Conservation (phyloP, 2,113 vertebrate genomes). For the Phyllostomus discolor region DNA sequence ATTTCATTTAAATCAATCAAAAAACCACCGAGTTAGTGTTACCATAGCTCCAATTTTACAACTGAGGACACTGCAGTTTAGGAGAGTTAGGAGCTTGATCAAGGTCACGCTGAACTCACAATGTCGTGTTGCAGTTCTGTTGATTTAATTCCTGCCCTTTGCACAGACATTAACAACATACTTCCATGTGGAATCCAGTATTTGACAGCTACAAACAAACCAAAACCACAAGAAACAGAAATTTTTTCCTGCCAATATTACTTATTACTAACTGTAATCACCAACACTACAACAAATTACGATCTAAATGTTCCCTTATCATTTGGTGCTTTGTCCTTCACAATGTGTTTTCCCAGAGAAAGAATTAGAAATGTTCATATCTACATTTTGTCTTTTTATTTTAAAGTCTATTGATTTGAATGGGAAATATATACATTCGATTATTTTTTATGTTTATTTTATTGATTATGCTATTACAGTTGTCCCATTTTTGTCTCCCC, state of each 20-base stretch:
- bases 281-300: neutral
- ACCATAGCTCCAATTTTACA: neutral
- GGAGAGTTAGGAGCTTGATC: neutral
- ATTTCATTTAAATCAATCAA: slow-evolving; percentile 28
- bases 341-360: neutral
- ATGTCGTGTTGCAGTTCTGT: neutral
- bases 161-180: neutral
- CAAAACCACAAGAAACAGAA: neutral
- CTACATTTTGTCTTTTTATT: too few species aligned
- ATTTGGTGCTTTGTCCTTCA: neutral
- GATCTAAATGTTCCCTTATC: slow-evolving; percentile 10
- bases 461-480: too few species aligned
- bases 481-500: too few species aligned
- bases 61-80: neutral
- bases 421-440: too few species aligned
- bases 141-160: neutral
- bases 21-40: neutral
- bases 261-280: neutral
- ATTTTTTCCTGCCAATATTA: neutral
- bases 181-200: neutral
- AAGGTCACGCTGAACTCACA: neutral
- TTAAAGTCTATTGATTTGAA: too few species aligned
- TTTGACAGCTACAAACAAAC: neutral
- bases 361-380: neutral
- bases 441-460: too few species aligned